A percentile compares a stretch with the other conserved stretches of the same genome.
Evolutionary conservation across 2,113 vertebrate species (phyloP).

Genomic region (Arizona elegans): DNA sequence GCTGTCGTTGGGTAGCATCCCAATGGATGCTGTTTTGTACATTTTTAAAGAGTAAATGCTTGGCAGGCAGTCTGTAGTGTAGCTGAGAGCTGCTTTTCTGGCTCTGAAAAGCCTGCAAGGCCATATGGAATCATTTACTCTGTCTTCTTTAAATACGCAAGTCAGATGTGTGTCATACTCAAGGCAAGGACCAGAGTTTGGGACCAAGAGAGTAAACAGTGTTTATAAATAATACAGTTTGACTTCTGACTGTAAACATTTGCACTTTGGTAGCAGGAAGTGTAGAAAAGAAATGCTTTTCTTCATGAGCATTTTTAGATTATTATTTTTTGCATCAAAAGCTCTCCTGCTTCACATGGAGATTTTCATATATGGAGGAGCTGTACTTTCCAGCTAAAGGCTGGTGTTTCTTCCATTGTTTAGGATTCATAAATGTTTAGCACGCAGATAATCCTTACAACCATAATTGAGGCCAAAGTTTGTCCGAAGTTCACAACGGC

Average conservation of each 20-base stretch:
- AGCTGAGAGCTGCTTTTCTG: background rate
- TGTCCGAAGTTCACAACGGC: too few relatives aligned
- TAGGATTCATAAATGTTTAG: background rate
- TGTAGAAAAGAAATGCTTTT: background rate
- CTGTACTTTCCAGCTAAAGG: background rate
- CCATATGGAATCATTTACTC: conserved; percentile 45
- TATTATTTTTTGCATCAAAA: background rate
- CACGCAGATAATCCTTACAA: background rate
- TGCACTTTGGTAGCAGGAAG: background rate
- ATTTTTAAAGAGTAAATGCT: background rate
- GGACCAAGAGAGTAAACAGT: conserved; percentile 6
- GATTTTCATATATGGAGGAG: rapidly evolving
- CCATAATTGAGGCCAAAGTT: background rate
- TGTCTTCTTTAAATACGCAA: conserved; percentile 25
- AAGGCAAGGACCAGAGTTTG: background rate
- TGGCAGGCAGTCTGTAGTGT: background rate
- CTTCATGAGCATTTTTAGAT: background rate
- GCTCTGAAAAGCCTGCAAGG: background rate
- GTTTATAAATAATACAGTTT: background rate
- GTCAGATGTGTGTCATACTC: conserved; percentile 25
- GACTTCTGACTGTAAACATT: background rate
- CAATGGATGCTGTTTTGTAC: background rate
- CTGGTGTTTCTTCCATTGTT: background rate
- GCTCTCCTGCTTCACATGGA: background rate
- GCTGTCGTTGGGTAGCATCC: background rate